Base-by-base conservation (phyloP, 2,888 invertebrate species). In the Caenorhabditis parvicauda region DNA sequence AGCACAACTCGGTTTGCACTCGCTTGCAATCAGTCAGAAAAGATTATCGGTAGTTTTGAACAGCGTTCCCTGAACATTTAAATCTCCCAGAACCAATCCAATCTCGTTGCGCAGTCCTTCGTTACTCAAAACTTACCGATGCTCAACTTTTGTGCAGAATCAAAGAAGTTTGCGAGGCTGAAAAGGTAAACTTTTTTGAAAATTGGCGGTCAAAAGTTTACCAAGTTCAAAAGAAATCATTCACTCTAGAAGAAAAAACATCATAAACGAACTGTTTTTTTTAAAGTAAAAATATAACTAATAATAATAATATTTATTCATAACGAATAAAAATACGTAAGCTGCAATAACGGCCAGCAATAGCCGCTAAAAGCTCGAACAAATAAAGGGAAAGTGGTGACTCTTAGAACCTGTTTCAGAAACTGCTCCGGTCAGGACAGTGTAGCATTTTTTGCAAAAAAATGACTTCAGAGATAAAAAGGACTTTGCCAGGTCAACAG, bases 21-120 rank as follows among this genome's bases (percentile, higher is more conserved):
- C 5, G 98, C 98, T 19, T 98, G 98, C 81, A 98, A 98, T 83
- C 91, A 91, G 73, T 94, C 93, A 57, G 96, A 96, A 82, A 95
- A 95, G 85, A 94, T 98, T 56, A 98, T 98, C 67, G 85, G 85
- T 85, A 56, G 24, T 45, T 52, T 21, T 14, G 17, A 41, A 41
- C 9, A 41, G 9, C 42, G 9, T 19, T 41, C 17, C 12, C 9
- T 12, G 9, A 12, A 32, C 9, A 32, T 32, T n/a, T n/a, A n/a
- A n/a, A n/a, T n/a, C n/a, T 59, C 72, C 21, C 72, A 85, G 95
- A 98, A 83, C 92, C 98, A 0, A 95, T 98, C 71, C 98, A 98
- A 83, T 96, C 96, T 0, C 87, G 98, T 28, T 99, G 98, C 84
- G 96, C 96, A 0, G 90, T 99, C 84, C 84, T 99, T 50, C 87